Evolutionary conservation across 2,797 vertebrate genomes (phyloP), one percentile per base, ranked within the genome.

Genomic region (Poliocrania exsul): DNA sequence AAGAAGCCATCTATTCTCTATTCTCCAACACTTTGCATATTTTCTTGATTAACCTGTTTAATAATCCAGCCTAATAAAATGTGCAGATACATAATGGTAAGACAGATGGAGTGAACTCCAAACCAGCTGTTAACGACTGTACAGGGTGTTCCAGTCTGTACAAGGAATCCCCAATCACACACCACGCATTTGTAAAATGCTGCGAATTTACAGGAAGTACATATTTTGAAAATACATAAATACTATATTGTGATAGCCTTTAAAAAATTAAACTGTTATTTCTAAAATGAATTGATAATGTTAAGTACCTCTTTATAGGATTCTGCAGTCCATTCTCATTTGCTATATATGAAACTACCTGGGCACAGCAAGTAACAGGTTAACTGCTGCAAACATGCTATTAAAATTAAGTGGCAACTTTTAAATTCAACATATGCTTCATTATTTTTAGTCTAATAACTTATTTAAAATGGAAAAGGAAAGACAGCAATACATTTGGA

Each of bases 1-100:
- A 88, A 92, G 53, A 86, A 86, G 24, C 49, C 4, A 2, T 75
- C 91, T 46, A 57, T 84, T 81, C 35, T 87, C 47, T 88, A 24
- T 69, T 88, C 57, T 92, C 49, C 57, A 85, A 37, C 14, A 47
- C 29, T 83, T 92, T 31, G 38, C 72, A 28, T 86, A 81, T 95
- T 95, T 93, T 81, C 87, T 92, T 93, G 60, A 95, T 95, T 96
- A 97, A 92, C 95, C 75, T 94, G 47, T 86, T 95, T 96, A 95
- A 90, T 94, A 93, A 81, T 54, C 47, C 74, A 62, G 67, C 62
- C 57, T 84, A 93, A 86, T 78, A 92, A 94, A 92, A 81, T 65
- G 14, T 88, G 42, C 47, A 77, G 53, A 57, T 62, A 67, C 50
- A 25, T 77, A 88, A 88, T 88, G 0, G 0, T 26, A 71, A 74